Percentiles rank a stretch among this genome's conserved stretches.
These are phyloP conservation scores for Rhogogaster chlorosoma DNA, from an alignment of 2,888 invertebrate species.

Conservation along the genomic window DNA sequence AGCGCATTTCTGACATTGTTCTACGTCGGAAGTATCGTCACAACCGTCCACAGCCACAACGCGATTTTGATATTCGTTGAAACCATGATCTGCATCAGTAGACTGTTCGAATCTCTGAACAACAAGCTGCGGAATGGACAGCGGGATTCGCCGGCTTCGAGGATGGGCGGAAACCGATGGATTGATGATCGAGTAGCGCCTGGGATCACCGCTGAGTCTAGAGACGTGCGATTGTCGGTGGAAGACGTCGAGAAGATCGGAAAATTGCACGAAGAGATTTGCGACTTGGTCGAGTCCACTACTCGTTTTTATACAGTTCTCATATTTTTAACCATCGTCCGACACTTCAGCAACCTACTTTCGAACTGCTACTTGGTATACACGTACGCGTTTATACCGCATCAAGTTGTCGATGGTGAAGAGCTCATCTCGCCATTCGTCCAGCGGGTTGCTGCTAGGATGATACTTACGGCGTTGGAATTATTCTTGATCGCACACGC, in stretches of 20 bases:
- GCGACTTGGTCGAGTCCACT: not conserved
- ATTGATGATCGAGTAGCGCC: not conserved
- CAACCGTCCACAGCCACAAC: not conserved
- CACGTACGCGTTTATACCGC: not conserved
- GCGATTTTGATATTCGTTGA: not conserved
- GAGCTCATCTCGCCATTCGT: no score
- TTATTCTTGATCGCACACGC: not conserved
- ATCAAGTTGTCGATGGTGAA: not conserved
- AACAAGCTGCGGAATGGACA: not conserved
- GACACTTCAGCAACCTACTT: not conserved
- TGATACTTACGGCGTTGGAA: not conserved
- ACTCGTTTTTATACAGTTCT: not conserved
- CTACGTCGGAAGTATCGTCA: not conserved
- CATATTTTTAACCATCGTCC: not conserved
- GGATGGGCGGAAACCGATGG: not conserved
- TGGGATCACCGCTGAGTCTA: not conserved
- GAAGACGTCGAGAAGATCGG: not conserved
- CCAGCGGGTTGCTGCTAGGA: no score
- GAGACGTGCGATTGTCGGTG: not conserved
- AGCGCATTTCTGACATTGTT: not conserved
- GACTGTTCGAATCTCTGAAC: constrained; percentile 3
- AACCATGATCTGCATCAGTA: not conserved
- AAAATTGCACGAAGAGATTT: not conserved
- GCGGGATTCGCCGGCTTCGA: not conserved
- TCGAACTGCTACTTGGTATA: not conserved